Evolutionary conservation across 2,888 invertebrate species (phyloP).

Genomic region (Chrysomela aeneicollis): DNA sequence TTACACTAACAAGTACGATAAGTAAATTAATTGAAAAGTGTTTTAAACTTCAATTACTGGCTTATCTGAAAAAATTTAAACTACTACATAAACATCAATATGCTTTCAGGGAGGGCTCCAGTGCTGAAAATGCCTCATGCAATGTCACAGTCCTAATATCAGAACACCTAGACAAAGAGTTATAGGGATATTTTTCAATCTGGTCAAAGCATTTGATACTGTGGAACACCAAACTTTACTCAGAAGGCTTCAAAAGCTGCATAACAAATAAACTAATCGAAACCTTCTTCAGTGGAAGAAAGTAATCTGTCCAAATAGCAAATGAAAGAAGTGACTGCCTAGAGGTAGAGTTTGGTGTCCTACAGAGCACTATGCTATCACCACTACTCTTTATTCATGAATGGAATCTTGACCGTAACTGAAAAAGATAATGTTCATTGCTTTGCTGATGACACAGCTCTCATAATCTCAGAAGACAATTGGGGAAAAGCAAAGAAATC

Average conservation of each 20-base stretch:
- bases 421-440: background rate
- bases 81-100: background rate
- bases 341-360: background rate
- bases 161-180: too few relatives aligned
- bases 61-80: background rate
- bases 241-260: background rate
- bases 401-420: background rate
- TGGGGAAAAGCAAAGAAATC: too few relatives aligned
- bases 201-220: background rate
- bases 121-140: background rate
- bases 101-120: background rate
- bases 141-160: too few relatives aligned
- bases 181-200: background rate
- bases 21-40: background rate
- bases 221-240: background rate
- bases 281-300: background rate
- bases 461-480: background rate
- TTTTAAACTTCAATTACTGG: background rate
- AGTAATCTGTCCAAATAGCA: background rate
- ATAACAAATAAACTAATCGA: background rate
- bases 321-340: background rate
- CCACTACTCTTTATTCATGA: background rate
- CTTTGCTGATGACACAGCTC: background rate
- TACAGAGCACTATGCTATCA: background rate
- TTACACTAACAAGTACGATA: slow-evolving; percentile 4